These are phyloP conservation scores for Tauraco erythrolophus DNA, from an alignment of 2,113 vertebrate genomes.

Conservation along the genomic window DNA sequence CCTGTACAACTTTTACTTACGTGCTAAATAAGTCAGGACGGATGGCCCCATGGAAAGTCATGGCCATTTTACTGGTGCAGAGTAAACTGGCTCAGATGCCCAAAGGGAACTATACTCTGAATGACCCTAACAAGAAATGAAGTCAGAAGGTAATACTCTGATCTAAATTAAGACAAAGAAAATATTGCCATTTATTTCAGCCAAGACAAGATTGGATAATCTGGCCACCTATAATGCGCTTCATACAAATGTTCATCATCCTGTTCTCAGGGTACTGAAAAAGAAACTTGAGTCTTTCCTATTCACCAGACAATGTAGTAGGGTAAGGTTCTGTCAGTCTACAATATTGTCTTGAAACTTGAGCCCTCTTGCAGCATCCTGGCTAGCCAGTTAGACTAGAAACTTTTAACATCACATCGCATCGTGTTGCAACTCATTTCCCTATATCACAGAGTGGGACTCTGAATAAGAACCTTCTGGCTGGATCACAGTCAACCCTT, in stretches of 20 bases:
- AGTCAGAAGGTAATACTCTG: not conserved
- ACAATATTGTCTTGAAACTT: not conserved
- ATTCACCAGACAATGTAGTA: not conserved
- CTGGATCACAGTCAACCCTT: slow-evolving; percentile 21
- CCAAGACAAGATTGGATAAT: not conserved
- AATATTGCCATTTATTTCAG: not conserved
- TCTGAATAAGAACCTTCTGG: slow-evolving; percentile 22
- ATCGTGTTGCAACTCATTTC: not conserved
- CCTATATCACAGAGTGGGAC: not conserved
- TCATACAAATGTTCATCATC: not conserved
- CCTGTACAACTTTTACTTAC: not conserved
- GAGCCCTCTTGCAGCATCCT: not conserved
- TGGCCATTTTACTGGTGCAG: not conserved
- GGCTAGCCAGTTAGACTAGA: not conserved
- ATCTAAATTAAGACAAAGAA: not conserved
- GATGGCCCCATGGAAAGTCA: not conserved
- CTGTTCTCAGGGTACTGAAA: not conserved
- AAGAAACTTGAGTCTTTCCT: not conserved
- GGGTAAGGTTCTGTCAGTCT: not conserved
- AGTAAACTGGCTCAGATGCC: not conserved
- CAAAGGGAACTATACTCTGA: not conserved
- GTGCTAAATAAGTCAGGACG: not conserved
- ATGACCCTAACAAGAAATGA: not conserved
- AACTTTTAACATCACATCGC: not conserved
- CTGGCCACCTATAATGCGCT: not conserved